Evolutionary conservation across 1,140 invertebrate species (phyloP).

Genomic region (Drosophila repleta): DNA sequence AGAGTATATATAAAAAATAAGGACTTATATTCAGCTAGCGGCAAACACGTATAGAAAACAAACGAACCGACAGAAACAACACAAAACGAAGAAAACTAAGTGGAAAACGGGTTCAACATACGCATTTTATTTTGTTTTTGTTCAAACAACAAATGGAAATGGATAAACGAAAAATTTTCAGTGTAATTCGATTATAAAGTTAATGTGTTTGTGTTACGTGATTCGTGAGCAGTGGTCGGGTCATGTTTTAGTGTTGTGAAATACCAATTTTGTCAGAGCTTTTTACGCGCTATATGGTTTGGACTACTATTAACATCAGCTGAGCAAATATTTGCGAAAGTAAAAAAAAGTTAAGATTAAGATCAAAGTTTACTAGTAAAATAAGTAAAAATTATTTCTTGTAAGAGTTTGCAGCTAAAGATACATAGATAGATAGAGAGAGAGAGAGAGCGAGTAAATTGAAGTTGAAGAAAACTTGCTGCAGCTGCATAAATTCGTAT

Average conservation of each 20-base stretch:
- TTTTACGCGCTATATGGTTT: constrained; percentile 27
- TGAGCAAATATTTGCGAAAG: constrained; percentile 21
- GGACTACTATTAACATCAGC: constrained; percentile 18
- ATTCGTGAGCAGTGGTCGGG: constrained; percentile 28
- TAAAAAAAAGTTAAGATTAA: constrained; percentile 24
- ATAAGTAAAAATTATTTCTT: constrained; percentile 34
- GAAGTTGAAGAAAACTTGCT: constrained; percentile 36
- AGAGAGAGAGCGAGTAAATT: constrained; percentile 19
- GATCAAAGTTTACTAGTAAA: constrained; percentile 23
- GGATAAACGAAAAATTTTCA: constrained; percentile 38
- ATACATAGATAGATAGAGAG: constrained; percentile 3
- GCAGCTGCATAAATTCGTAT: constrained; percentile 16
- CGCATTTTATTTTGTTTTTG: constrained; percentile 23
- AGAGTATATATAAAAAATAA: constrained; percentile 45
- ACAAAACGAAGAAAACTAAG: constrained; percentile 58
- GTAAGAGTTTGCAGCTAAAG: constrained; percentile 30
- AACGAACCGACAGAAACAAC: constrained; percentile 73
- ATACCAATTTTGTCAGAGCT: constrained; percentile 81
- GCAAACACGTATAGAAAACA: constrained; percentile 71
- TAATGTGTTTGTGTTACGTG: constrained; percentile 13
- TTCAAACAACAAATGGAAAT: constrained; percentile 46
- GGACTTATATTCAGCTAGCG: constrained; percentile 47
- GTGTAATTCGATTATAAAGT: constrained; percentile 40
- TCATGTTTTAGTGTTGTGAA: constrained; percentile 45
- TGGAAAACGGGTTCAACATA: constrained; percentile 46